Conservation (phyloP, 2,797 vertebrate species). For the Brotula barbata region DNA sequence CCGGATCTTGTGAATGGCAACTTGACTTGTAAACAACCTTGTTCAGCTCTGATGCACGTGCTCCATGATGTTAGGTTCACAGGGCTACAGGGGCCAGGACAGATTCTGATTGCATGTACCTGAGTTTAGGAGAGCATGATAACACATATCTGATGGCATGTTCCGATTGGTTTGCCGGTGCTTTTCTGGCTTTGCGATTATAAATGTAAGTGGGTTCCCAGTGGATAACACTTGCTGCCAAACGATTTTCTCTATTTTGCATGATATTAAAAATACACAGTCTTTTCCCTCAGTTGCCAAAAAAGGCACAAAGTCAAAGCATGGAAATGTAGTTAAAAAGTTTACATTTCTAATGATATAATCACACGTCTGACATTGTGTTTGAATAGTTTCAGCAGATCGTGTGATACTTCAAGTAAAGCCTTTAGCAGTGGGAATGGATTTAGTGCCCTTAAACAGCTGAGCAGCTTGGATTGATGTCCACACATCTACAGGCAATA, state of each 20-base stretch:
- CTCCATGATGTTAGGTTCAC: too few species aligned
- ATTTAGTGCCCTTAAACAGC: slow-evolving; percentile 37
- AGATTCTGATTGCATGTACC: slow-evolving; percentile 5
- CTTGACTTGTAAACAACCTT: too few species aligned
- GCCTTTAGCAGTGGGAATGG: slow-evolving; percentile 42
- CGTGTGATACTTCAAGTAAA: slow-evolving; percentile 46
- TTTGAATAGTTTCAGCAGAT: slow-evolving; percentile 48
- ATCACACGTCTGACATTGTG: slow-evolving; percentile 1
- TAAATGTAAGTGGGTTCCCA: slow-evolving; percentile 32
- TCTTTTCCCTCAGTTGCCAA: slow-evolving; percentile 21
- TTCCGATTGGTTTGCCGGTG: neutral
- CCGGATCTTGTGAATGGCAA: too few species aligned
- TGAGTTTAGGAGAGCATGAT: slow-evolving; percentile 2
- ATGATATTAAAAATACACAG: slow-evolving; percentile 50
- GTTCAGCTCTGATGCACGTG: too few species aligned
- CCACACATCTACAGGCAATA: slow-evolving; percentile 40
- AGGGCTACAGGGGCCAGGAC: too few species aligned
- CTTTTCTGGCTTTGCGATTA: slow-evolving; percentile 12
- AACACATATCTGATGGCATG: slow-evolving; percentile 28
- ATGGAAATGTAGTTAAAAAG: slow-evolving; percentile 47
- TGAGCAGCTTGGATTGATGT: slow-evolving; percentile 41
- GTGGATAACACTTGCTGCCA: slow-evolving; percentile 24
- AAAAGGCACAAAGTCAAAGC: slow-evolving; percentile 42
- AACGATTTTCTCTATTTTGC: slow-evolving; percentile 28
- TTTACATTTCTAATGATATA: slow-evolving; percentile 53